These are phyloP conservation scores for Daboia siamensis DNA, from an alignment of 2,113 vertebrate species.

Conservation along the genomic window DNA sequence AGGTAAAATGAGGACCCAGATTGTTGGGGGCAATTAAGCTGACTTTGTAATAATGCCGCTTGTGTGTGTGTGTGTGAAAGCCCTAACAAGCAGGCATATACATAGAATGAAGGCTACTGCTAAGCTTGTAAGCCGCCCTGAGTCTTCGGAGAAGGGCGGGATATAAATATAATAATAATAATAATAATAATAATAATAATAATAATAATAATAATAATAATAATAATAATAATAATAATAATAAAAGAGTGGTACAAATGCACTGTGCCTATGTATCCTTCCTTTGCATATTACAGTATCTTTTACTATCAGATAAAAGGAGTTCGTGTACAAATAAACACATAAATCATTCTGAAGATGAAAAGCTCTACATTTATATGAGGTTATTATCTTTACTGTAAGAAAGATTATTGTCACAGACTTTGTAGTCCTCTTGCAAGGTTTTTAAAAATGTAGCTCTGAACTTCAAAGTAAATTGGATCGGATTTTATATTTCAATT, in stretches of 20 bases:
- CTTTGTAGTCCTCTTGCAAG: neutral
- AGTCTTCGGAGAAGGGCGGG: no score
- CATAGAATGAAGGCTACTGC: no score
- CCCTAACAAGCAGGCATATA: no score
- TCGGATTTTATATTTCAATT: conserved; percentile 11
- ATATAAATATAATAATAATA: no score
- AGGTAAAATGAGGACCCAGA: no score
- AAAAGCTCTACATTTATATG: conserved; percentile 2
- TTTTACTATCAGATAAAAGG: neutral
- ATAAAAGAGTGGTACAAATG: neutral
- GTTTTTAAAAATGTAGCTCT: neutral
- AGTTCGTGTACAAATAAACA: conserved; percentile 10
- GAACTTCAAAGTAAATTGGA: conserved; percentile 2
- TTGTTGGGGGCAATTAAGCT: no score
- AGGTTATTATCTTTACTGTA: conserved; percentile 8
- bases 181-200: no score
- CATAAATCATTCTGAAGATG: conserved; percentile 11
- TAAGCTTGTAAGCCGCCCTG: no score
- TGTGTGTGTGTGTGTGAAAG: no score
- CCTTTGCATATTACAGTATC: neutral
- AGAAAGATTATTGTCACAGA: neutral
- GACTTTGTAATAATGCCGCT: no score
- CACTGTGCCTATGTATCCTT: neutral
- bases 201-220: no score
- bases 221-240: no score